Evolutionary conservation across 2,888 invertebrate species (phyloP), one percentile per base, ranked within the genome.

Genomic region (Baccha elongata): DNA sequence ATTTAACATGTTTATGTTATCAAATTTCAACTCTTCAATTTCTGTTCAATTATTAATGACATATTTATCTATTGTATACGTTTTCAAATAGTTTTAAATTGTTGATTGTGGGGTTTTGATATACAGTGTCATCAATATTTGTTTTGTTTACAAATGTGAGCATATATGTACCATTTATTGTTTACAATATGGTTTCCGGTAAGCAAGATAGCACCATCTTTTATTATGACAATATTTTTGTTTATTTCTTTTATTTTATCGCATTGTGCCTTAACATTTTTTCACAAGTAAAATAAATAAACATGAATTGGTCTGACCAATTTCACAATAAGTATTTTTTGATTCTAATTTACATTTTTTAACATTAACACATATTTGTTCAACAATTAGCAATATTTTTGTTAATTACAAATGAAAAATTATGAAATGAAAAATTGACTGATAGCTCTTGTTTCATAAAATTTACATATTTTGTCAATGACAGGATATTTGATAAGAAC

Each of bases 401-500:
- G 6, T 17, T 13, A 15, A 17, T 42, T 42, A 15, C 42, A 7
- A 15, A 15, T 10, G 5, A 15, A n/a, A n/a, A n/a, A n/a, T n/a
- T n/a, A n/a, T n/a, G n/a, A n/a, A n/a, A n/a, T n/a, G n/a, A n/a
- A n/a, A n/a, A n/a, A n/a, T 42, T 42, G 42, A 17, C 42, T 42
- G 15, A 48, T 48, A 26, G 48, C 11, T 26, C 48, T 48, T 5
- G 26, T 48, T 48, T 26, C 48, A 26, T 23, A n/a, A 26, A 48
- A 11, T 26, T 26, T 26, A 48, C 23, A 26, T 15, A 15, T 48
- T 26, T n/a, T 48, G 21, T 48, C 11, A 19, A 26, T 26, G 11
- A 48, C 26, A n/a, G 48, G 48, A 48, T 48, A 48, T 48, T 58
- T 58, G 23, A 58, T 58, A 21, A 11, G 32, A 15, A 21, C 21